A percentile compares a stretch with the other conserved stretches of the same genome.
Evolutionary conservation across 2,888 invertebrate species (phyloP).

Genomic region (Adela reaumurella): DNA sequence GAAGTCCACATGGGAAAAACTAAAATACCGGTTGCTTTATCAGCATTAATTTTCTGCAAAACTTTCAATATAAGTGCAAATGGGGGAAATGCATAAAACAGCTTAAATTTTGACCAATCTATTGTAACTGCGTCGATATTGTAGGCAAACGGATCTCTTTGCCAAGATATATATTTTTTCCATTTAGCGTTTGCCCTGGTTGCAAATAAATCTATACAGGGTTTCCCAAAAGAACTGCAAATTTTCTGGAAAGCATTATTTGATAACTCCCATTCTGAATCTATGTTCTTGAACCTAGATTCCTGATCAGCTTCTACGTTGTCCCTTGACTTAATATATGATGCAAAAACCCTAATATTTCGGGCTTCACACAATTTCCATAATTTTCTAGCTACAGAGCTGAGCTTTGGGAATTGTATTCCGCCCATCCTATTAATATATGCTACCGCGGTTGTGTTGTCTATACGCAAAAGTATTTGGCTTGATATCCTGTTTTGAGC

Average conservation of each 20-base stretch:
- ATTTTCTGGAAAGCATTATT: not conserved
- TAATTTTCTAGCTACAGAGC: conserved; percentile 4
- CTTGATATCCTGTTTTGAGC: not conserved
- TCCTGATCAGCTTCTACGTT: conserved; percentile 1
- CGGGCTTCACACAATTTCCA: conserved; percentile 4
- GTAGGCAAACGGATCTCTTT: conserved; percentile 2
- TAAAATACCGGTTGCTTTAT: conserved; percentile 6
- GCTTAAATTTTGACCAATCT: not conserved
- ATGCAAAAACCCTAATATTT: conserved; percentile 3
- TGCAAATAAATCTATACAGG: no score
- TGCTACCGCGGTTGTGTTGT: conserved; percentile 12
- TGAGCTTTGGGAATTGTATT: conserved; percentile 9
- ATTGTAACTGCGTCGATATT: conserved; percentile 5
- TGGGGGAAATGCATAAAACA: conserved; percentile 11
- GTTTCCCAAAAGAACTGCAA: not conserved
- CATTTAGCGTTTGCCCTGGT: no score
- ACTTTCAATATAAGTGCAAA: conserved; percentile 8
- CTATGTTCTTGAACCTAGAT: conserved; percentile 2
- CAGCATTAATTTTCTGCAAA: conserved; percentile 5
- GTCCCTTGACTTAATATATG: conserved; percentile 3
- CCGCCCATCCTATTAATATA: conserved; percentile 12
- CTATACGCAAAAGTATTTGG: conserved; percentile 9
- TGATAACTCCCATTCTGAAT: conserved; percentile 4
- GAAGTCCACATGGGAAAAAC: conserved; percentile 7
- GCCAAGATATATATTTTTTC: no score